Evolutionary conservation across 2,888 invertebrate genomes (phyloP).

Genomic region (Agrilus cyanescens): DNA sequence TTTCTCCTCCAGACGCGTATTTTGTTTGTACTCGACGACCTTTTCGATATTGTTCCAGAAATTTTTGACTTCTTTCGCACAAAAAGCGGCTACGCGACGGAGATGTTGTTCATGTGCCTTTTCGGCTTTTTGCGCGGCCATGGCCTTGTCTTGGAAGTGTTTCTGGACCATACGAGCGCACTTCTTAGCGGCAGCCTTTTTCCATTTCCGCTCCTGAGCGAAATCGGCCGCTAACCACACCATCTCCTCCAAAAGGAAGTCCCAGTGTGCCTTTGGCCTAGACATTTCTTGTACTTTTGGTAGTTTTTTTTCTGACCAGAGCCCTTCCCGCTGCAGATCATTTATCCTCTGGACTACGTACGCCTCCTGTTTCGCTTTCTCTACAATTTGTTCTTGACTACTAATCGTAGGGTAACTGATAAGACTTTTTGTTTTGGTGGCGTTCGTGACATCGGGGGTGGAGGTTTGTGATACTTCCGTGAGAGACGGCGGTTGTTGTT

Average conservation of each 20-base stretch:
- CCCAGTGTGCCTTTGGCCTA: conserved; percentile 93
- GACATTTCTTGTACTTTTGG: conserved; percentile 87
- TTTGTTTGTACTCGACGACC: conserved; percentile 89
- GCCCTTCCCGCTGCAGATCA: conserved; percentile 84
- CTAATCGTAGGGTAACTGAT: conserved; percentile 17
- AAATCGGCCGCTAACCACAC: conserved; percentile 97
- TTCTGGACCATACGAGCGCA: conserved; percentile 86
- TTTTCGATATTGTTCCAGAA: conserved; percentile 98
- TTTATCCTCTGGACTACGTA: conserved; percentile 85
- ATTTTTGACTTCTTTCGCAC: conserved; percentile 85
- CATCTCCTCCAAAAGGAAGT: conserved; percentile 97
- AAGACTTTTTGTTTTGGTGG: conserved; percentile 13
- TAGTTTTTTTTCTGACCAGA: conserved; percentile 84
- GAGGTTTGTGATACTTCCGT: no score
- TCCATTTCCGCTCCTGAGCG: conserved; percentile 95
- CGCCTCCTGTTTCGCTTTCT: conserved; percentile 85
- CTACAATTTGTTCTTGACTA: conserved; percentile 67
- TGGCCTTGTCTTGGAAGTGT: conserved; percentile 82
- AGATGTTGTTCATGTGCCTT: conserved; percentile 82
- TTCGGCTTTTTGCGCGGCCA: conserved; percentile 80
- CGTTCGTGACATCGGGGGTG: background rate
- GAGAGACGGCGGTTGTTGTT: no score
- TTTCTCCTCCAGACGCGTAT: conserved; percentile 85
- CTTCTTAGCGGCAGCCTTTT: conserved; percentile 88
- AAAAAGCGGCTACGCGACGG: conserved; percentile 74